phyloP scores from a whole-genome alignment of 2,113 vertebrate genomes.

The Chinchilla lanigera region DNA sequence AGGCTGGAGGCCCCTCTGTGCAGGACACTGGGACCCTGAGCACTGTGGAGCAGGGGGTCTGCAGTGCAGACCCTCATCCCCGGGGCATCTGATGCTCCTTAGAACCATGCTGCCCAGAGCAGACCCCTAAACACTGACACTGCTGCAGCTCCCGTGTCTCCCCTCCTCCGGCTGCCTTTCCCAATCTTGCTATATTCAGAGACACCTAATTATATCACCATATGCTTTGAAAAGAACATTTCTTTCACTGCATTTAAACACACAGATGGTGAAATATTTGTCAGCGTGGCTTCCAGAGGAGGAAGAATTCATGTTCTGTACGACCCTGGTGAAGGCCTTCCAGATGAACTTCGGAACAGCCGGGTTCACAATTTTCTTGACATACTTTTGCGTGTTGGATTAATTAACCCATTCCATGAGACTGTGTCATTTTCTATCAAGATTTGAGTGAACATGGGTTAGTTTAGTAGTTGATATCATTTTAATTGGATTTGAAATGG shows the following conservation, averaged over 20 bases:
- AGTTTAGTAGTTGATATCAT: slow-evolving; percentile 76
- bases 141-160: neutral
- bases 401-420: slow-evolving; percentile 79
- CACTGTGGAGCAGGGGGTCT: neutral
- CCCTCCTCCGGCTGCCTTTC: neutral
- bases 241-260: slow-evolving; percentile 68
- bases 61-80: neutral
- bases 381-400: slow-evolving; percentile 79
- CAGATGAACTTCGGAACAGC: slow-evolving; percentile 55
- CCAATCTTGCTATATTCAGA: slow-evolving; percentile 64
- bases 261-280: neutral
- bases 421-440: slow-evolving; percentile 79
- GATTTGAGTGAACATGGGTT: slow-evolving; percentile 77
- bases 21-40: neutral
- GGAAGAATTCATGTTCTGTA: slow-evolving; percentile 20
- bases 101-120: neutral
- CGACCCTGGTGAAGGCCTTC: slow-evolving; percentile 55
- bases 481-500: slow-evolving; percentile 84
- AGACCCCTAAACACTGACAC: neutral
- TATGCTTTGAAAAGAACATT: slow-evolving; percentile 71
- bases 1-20: slow-evolving; percentile 64
- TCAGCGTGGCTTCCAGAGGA: slow-evolving; percentile 46
- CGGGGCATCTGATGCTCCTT: neutral
- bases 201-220: slow-evolving; percentile 61
- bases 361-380: slow-evolving; percentile 76